Evolutionary conservation across 2,113 vertebrate species (phyloP).

Genomic region (Gracilinanus agilis): DNA sequence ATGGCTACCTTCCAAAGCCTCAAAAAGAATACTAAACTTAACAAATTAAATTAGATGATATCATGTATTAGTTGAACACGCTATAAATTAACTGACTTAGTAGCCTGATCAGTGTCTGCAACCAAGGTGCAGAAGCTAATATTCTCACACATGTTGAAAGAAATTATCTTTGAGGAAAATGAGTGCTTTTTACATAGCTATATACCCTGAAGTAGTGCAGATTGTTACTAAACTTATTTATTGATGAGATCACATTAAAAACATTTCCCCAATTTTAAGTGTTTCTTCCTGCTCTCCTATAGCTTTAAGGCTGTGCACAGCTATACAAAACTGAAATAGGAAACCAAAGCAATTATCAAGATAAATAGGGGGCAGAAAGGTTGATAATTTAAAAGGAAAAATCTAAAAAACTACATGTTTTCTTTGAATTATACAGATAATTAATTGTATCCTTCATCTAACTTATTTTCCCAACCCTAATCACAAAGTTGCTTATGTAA

Average conservation of each 20-base stretch:
- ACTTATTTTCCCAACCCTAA: neutral
- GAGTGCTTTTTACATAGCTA: neutral
- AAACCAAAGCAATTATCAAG: neutral
- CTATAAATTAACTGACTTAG: conserved; percentile 55
- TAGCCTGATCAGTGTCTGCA: conserved; percentile 17
- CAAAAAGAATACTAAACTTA: conserved; percentile 51
- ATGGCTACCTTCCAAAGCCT: conserved; percentile 58
- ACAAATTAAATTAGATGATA: conserved; percentile 66
- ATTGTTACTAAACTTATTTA: conserved; percentile 34
- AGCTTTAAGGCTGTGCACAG: neutral
- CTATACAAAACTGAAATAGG: neutral
- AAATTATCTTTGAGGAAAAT: conserved; percentile 6
- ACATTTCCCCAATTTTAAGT: conserved; percentile 3
- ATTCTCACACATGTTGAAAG: neutral
- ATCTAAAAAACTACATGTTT: neutral
- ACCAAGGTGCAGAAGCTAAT: conserved; percentile 44
- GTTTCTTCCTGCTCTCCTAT: neutral
- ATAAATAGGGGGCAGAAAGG: neutral
- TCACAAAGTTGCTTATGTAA: neutral
- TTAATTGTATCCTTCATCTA: neutral
- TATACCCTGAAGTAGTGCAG: conserved; percentile 25
- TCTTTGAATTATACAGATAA: neutral
- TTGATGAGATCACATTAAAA: conserved; percentile 40
- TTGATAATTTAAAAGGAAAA: neutral
- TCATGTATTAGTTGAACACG: conserved; percentile 26